Evolutionary conservation across 2,113 vertebrate species (phyloP).

Genomic region (Trematomus loennbergii): DNA sequence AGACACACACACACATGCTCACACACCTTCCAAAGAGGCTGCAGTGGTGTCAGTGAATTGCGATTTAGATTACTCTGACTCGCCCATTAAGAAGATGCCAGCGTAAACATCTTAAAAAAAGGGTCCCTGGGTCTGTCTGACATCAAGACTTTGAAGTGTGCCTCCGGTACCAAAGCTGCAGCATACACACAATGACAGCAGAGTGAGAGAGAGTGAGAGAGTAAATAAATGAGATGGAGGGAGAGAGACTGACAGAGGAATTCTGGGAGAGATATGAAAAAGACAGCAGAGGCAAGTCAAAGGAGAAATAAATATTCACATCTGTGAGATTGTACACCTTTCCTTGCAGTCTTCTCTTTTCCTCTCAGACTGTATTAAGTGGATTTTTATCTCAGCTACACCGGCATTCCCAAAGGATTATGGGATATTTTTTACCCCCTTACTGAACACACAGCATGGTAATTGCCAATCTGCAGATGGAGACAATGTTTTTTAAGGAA

Average conservation of each 20-base stretch:
- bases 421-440: conserved; percentile 25
- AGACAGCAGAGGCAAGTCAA: conserved; percentile 21
- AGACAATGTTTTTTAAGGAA: conserved; percentile 53
- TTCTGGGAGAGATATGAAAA: conserved; percentile 19
- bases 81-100: conserved; percentile 52
- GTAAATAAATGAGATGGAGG: conserved; percentile 46
- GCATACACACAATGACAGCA: conserved; percentile 39
- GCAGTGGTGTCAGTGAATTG: conserved; percentile 39
- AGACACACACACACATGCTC: not conserved
- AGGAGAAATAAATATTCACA: conserved; percentile 45
- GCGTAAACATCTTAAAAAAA: conserved; percentile 72
- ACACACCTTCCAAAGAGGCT: conserved; percentile 22
- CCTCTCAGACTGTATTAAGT: conserved; percentile 72
- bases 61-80: conserved; percentile 50
- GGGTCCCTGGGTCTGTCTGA: conserved; percentile 50
- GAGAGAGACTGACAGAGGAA: not conserved
- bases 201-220: conserved; percentile 14
- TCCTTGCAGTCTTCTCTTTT: conserved; percentile 24
- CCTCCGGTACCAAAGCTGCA: conserved; percentile 47
- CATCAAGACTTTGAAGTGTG: conserved; percentile 55
- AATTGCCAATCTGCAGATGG: conserved; percentile 67
- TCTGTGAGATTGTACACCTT: conserved; percentile 49
- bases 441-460: conserved; percentile 58
- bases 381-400: conserved; percentile 79
- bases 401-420: conserved; percentile 73